Evolutionary conservation across 1,140 invertebrate genomes (phyloP).

Genomic region (Bradynema listronoti): DNA sequence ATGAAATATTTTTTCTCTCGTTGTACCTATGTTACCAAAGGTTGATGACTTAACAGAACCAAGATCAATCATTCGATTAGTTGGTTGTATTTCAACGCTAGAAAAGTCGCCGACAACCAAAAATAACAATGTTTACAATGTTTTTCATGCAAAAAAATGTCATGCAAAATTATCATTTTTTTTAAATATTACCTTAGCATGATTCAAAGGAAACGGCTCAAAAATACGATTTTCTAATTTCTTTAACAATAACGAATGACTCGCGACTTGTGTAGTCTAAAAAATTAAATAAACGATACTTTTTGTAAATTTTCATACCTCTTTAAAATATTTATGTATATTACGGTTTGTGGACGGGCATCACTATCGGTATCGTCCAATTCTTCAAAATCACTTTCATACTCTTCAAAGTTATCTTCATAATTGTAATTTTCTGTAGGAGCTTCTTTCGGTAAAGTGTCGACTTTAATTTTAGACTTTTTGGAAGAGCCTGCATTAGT

Average conservation of each 20-base stretch:
- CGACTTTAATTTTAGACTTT: too few species aligned
- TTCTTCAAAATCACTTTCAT: slow-evolving; percentile 23
- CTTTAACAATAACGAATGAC: background rate
- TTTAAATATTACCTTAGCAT: background rate
- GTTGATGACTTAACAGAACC: background rate
- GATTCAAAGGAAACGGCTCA: background rate
- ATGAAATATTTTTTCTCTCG: background rate
- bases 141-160: too few species aligned
- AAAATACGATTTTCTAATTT: slow-evolving; percentile 1
- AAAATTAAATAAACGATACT: too few species aligned
- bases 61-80: background rate
- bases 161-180: too few species aligned
- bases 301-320: too few species aligned
- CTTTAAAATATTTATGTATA: background rate
- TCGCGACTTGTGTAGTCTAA: background rate
- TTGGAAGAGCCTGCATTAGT: too few species aligned
- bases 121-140: too few species aligned
- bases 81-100: background rate
- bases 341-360: background rate
- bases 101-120: too few species aligned
- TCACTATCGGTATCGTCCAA: background rate
- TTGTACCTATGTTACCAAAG: background rate
- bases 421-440: slow-evolving; percentile 2
- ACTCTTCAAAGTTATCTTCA: slow-evolving; percentile 19
- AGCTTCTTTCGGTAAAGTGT: too few species aligned